phyloP scores from a whole-genome alignment of 1,140 invertebrate species.

The Protaetia brevitarsis region DNA sequence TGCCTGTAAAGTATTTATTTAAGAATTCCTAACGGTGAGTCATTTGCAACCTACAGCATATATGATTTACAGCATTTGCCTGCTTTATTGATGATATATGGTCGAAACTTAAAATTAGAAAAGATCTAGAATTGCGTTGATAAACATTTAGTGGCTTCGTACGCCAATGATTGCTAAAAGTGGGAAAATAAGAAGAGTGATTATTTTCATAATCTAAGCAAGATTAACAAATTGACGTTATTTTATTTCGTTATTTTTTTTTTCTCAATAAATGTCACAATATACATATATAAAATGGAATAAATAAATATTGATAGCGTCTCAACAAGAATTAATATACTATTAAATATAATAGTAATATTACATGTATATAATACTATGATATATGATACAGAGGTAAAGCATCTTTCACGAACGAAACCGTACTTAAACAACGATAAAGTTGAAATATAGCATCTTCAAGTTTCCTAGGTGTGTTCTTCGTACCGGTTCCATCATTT shows the following conservation, averaged over 20 bases:
- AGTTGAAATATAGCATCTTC: background rate
- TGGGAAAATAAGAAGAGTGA: too few relatives aligned
- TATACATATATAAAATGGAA: slow-evolving; percentile 9
- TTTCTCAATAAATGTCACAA: slow-evolving; percentile 13
- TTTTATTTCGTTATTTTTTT: slow-evolving; percentile 3
- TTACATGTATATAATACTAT: slow-evolving; percentile 9
- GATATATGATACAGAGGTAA: background rate
- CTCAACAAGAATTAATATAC: slow-evolving; percentile 4
- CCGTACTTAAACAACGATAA: background rate
- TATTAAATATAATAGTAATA: background rate
- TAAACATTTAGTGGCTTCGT: too few relatives aligned
- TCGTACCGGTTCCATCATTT: background rate
- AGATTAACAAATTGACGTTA: background rate
- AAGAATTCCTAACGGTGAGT: too few relatives aligned
- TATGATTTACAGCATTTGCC: too few relatives aligned
- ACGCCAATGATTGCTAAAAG: too few relatives aligned
- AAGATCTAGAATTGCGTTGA: too few relatives aligned
- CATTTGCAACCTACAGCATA: too few relatives aligned
- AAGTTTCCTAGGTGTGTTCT: background rate
- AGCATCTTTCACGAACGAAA: background rate
- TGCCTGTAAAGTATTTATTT: too few relatives aligned
- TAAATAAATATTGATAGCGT: slow-evolving; percentile 7
- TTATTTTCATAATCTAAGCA: too few relatives aligned
- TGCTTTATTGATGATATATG: too few relatives aligned
- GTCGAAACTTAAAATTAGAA: too few relatives aligned